These are phyloP conservation scores for Ligdia adustata DNA, from an alignment of 2,888 invertebrate species.

Conservation along the genomic window DNA sequence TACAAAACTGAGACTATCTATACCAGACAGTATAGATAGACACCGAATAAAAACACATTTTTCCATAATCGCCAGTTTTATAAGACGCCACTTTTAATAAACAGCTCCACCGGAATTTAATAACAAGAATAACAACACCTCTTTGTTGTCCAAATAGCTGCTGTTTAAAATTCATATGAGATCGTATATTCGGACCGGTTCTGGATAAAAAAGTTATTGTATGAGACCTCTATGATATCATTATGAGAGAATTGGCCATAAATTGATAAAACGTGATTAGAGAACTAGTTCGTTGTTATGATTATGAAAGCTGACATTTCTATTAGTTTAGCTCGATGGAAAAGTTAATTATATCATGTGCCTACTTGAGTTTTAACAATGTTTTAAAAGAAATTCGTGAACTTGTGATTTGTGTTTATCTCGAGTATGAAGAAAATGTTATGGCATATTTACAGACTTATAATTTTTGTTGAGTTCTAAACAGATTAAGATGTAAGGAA, in stretches of 20 bases:
- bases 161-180: conserved; percentile 20
- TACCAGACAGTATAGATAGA: too few relatives aligned
- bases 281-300: conserved; percentile 5
- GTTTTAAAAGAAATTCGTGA: too few relatives aligned
- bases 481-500: too few relatives aligned
- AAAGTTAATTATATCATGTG: too few relatives aligned
- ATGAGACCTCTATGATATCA: conserved; percentile 27
- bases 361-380: too few relatives aligned
- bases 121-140: conserved; percentile 18
- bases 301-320: not conserved
- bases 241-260: conserved; percentile 28
- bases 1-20: too few relatives aligned
- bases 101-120: conserved; percentile 10
- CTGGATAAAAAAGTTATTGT: conserved; percentile 21
- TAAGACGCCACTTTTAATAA: conserved; percentile 1
- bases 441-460: too few relatives aligned
- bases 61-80: not conserved
- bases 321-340: conserved; percentile 3
- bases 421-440: too few relatives aligned
- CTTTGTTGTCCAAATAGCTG: conserved; percentile 19
- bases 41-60: not conserved
- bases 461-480: too few relatives aligned
- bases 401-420: too few relatives aligned
- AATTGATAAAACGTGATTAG: conserved; percentile 26
- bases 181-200: conserved; percentile 24